These are phyloP conservation scores for Anabas testudineus DNA, from an alignment of 2,797 vertebrate genomes.

Conservation along the genomic window DNA sequence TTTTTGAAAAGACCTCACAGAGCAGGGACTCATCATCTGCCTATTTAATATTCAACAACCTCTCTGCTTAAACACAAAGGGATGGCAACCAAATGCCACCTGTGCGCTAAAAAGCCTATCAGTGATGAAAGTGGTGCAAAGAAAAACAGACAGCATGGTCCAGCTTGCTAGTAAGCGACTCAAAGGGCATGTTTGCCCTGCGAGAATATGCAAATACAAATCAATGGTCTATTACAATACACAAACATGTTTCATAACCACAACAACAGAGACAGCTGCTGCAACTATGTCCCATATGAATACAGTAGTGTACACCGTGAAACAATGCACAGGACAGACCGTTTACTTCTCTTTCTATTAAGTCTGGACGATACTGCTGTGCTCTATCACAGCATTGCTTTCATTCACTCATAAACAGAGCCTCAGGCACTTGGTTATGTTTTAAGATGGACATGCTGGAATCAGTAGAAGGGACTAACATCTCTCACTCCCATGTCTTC, in stretches of 20 bases:
- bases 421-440: conserved; percentile 2
- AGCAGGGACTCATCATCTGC: conserved; percentile 48
- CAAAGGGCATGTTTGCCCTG: conserved; percentile 62
- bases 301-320: conserved; percentile 45
- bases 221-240: conserved; percentile 47
- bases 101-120: conserved; percentile 65
- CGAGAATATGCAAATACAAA: conserved; percentile 61
- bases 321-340: conserved; percentile 39
- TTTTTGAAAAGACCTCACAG: conserved; percentile 65
- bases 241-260: conserved; percentile 45
- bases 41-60: conserved; percentile 72
- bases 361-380: conserved; percentile 12
- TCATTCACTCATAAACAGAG: conserved; percentile 27
- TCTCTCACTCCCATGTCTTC: conserved; percentile 18
- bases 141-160: conserved; percentile 55
- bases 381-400: conserved; percentile 18
- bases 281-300: conserved; percentile 46
- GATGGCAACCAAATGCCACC: conserved; percentile 63
- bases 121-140: conserved; percentile 70
- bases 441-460: conserved; percentile 37
- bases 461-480: conserved; percentile 31
- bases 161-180: conserved; percentile 37
- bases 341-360: conserved; percentile 30
- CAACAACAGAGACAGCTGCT: conserved; percentile 54
- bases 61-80: conserved; percentile 53